Percentiles rank a stretch among this genome's conserved stretches.
phyloP scores from a whole-genome alignment of 2,113 vertebrate species.

The Spea multiplicata region DNA sequence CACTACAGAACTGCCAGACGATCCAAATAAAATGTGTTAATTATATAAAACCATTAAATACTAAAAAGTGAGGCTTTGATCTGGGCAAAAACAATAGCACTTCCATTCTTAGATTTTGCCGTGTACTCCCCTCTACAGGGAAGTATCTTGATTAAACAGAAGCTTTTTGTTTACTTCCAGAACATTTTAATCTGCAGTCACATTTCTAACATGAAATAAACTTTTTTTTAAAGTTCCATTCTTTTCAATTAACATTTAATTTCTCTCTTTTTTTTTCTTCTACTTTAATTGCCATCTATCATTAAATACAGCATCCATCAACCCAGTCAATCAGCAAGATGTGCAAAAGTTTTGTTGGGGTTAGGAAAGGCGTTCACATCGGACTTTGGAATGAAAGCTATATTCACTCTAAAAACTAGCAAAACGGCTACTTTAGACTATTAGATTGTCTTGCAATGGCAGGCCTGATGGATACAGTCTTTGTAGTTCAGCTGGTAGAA shows the following conservation, averaged over 20 bases:
- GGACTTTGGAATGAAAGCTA: not conserved
- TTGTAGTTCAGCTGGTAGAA: no score
- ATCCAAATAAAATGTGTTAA: no score
- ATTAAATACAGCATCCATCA: not conserved
- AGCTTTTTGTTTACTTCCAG: not conserved
- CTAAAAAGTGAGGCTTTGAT: slow-evolving; percentile 9
- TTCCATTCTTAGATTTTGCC: slow-evolving; percentile 19
- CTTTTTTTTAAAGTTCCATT: not conserved
- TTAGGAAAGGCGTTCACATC: not conserved
- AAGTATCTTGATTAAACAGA: not conserved
- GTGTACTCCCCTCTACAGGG: slow-evolving; percentile 1
- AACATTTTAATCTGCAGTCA: not conserved
- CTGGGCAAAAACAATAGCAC: not conserved
- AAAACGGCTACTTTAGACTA: not conserved
- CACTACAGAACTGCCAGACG: no score
- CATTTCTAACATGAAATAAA: not conserved
- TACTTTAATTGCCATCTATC: not conserved
- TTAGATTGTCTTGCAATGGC: no score
- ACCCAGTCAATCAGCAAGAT: not conserved
- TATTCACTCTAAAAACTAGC: not conserved
- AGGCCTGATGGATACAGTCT: no score
- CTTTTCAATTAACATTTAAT: not conserved
- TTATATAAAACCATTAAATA: not conserved
- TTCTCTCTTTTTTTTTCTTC: not conserved
- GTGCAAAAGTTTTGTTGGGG: not conserved